A percentile compares a stretch with the other conserved stretches of the same genome.
These are phyloP conservation scores for Calycopis cecrops DNA, from an alignment of 1,140 invertebrate genomes.

Conservation along the genomic window DNA sequence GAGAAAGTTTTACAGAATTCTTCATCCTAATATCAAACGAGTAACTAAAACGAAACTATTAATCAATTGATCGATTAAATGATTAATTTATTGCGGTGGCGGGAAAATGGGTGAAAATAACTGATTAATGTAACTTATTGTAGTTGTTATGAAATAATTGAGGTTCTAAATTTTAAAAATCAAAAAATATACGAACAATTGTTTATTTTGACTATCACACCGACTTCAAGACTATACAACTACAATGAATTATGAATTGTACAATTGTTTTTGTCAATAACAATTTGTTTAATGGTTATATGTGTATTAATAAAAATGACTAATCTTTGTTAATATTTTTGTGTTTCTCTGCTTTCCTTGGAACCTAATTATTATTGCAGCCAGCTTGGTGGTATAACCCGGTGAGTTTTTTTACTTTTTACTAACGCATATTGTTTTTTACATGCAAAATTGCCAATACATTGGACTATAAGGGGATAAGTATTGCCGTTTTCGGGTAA, in stretches of 20 bases:
- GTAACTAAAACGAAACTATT: too few relatives aligned
- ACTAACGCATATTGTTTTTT: slow-evolving; percentile 1
- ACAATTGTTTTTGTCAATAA: neutral
- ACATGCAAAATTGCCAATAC: neutral
- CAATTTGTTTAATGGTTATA: neutral
- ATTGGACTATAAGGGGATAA: neutral
- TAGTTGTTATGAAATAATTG: too few relatives aligned
- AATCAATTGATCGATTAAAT: too few relatives aligned
- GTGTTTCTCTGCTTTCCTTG: slow-evolving; percentile 33
- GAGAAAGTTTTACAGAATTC: too few relatives aligned
- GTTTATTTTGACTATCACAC: too few relatives aligned
- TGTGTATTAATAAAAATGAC: slow-evolving; percentile 9
- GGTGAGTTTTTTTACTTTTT: slow-evolving; percentile 78
- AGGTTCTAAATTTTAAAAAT: too few relatives aligned
- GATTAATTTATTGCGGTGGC: too few relatives aligned
- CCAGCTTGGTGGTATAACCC: slow-evolving; percentile 93
- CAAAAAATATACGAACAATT: too few relatives aligned
- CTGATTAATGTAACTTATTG: too few relatives aligned
- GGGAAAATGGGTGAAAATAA: too few relatives aligned
- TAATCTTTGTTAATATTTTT: slow-evolving; percentile 27
- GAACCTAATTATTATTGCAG: slow-evolving; percentile 66
- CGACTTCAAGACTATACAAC: neutral
- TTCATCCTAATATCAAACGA: too few relatives aligned
- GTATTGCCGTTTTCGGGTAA: too few relatives aligned
- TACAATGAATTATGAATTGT: neutral